Base-by-base conservation (phyloP, 2,797 vertebrate species). In the Gadopsis bispinosus region DNA sequence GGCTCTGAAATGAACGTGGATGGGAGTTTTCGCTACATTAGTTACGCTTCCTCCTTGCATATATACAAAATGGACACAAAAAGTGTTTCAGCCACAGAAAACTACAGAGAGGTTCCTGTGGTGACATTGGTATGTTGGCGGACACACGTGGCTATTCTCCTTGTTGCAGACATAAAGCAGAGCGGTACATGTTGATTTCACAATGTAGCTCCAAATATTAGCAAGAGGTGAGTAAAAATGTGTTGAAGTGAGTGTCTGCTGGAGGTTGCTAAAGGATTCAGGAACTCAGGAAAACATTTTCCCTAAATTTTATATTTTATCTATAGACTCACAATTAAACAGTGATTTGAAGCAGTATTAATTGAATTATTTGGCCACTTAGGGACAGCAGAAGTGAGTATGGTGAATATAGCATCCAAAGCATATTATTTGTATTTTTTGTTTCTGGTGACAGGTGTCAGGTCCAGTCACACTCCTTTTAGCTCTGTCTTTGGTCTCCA, bases 71-170 rank as follows among this genome's bases (percentile, higher is more conserved):
- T 19, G 72, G 50, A 66, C 67, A 66, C 35, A 50, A 61, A 77
- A 66, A 80, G 22, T 65, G 45, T 67, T 83, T 83, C 35, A 78
- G 47, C 33, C 43, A 19, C 51, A 59, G 56, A n/a, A 22, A 61
- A 33, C 6, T 2, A 16, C 41, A 55, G 48, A 29, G n/a, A 35
- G 22, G 48, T 12, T 67, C 33, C 39, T 51, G 62, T 20, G 51
- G 51, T n/a, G 22, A 37, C 9, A 39, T 19, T 54, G 14, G 55
- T 9, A 45, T 39, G 45, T 19, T 39, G 58, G 47, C 33, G 37
- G 22, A 47, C 13, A 45, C 20, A 48, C 53, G 7, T 33, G 43
- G 58, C 19, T 26, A 29, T n/a, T 41, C 33, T 35, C 43, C 6
- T 50, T 61, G 3, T 59, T 71, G 50, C 31, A 56, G 7, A 70